Evolutionary conservation across 2,888 invertebrate species (phyloP).

Genomic region (Caenorhabditis japonica): DNA sequence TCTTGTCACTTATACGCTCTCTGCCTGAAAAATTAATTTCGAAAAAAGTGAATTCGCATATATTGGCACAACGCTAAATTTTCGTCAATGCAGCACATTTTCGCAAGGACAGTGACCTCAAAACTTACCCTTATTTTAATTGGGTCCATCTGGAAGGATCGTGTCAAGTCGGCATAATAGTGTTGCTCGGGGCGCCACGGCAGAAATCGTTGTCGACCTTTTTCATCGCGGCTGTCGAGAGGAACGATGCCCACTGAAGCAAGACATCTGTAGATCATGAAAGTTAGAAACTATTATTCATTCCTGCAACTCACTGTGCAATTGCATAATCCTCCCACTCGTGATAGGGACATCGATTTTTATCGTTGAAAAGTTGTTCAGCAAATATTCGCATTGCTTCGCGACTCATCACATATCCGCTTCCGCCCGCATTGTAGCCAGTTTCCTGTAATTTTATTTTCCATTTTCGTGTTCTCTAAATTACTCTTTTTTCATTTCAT

Average conservation of each 20-base stretch:
- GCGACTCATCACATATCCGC: conserved; percentile 62
- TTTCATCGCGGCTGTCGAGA: conserved; percentile 57
- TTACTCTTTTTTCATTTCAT: too few relatives aligned
- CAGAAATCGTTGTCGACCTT: conserved; percentile 63
- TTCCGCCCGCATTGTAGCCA: conserved; percentile 67
- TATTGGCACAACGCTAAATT: too few relatives aligned
- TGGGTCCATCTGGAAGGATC: conserved; percentile 60
- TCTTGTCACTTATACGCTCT: too few relatives aligned
- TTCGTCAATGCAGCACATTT: too few relatives aligned
- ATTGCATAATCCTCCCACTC: conserved; percentile 68
- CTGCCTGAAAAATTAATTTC: too few relatives aligned
- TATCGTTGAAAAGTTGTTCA: conserved; percentile 56
- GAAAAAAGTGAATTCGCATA: too few relatives aligned
- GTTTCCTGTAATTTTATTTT: conserved; percentile 31
- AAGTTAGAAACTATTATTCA: background rate
- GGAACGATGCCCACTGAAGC: conserved; percentile 49
- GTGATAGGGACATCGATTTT: conserved; percentile 60
- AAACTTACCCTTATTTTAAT: conserved; percentile 49
- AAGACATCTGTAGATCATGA: conserved; percentile 44
- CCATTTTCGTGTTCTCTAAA: conserved; percentile 20
- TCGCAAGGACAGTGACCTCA: background rate
- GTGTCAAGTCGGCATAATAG: conserved; percentile 58
- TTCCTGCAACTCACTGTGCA: conserved; percentile 51
- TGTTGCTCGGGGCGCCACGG: conserved; percentile 67
- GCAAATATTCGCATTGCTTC: conserved; percentile 63